Conservation (phyloP, 1,140 invertebrate genomes). For the Sitodiplosis mosellana region DNA sequence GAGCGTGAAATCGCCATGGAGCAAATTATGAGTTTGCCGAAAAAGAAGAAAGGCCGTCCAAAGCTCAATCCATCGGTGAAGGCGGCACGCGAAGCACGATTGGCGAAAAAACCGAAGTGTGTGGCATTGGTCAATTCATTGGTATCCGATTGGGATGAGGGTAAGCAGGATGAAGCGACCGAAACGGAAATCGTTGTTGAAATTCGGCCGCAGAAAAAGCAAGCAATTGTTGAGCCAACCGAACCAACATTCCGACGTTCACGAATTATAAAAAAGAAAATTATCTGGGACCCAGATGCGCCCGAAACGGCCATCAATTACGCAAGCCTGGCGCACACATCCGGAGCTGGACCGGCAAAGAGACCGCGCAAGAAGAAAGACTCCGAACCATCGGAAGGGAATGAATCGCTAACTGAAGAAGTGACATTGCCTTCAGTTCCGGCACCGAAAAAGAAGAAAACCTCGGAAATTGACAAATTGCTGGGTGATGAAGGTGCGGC, state of each 20-base stretch:
- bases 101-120: constrained; percentile 6
- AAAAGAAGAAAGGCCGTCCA: constrained; percentile 8
- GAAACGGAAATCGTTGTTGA: background rate
- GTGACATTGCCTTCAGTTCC: background rate
- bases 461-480: constrained; percentile 52
- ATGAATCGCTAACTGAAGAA: background rate
- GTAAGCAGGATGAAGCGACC: constrained; percentile 2
- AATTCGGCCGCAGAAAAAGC: background rate
- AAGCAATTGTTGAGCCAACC: background rate
- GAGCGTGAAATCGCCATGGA: constrained; percentile 14
- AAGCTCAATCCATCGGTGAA: constrained; percentile 6
- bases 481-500: constrained; percentile 70
- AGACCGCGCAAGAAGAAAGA: background rate
- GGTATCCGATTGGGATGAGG: constrained; percentile 20
- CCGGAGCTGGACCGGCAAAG: background rate
- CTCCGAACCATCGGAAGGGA: background rate
- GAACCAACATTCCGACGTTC: constrained; percentile 15
- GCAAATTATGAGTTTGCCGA: constrained; percentile 3
- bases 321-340: constrained; percentile 12
- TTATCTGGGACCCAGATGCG: constrained; percentile 48
- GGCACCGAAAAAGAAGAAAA: constrained; percentile 30
- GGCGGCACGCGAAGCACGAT: constrained; percentile 6
- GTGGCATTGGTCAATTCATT: constrained; percentile 10
- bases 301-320: constrained; percentile 28
- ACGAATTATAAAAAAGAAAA: constrained; percentile 42